Evolutionary conservation across 2,888 invertebrate genomes (phyloP), one percentile per base, ranked within the genome.

Genomic region (Cerastis leucographa): DNA sequence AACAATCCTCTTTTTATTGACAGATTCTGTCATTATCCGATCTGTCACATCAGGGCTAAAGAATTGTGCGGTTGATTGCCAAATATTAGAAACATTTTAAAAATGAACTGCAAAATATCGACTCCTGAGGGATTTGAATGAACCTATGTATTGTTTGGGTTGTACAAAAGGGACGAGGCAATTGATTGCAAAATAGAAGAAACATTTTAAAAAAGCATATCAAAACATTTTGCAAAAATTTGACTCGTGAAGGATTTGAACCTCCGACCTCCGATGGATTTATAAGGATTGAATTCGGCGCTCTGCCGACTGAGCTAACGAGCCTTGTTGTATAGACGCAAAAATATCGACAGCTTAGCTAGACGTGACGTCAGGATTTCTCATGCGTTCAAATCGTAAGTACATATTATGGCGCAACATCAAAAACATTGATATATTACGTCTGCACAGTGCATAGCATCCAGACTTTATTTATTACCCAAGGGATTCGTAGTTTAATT

Each of bases 211-310:
- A 35, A 35, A 35, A 35, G 2, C 35, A 2, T 35, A 35, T 1
- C 35, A 35, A 35, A 35, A 35, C 35, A 35, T 35, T 35, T 35
- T 35, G 35, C 35, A 35, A 35, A 46, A 35, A 35, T 3, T 35
- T 35, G 35, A 35, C 35, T 76, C 77, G 77, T 76, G 77, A 76
- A 77, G 75, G 77, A 76, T 65, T 77, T 77, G 75, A 76, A 76
- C 75, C 75, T 76, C 56, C 75, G 70, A 25, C 78, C 61, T 76
- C 69, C 78, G 51, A 78, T 76, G 76, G n/a, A 12, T 51, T 12
- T 4, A 42, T 44, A 42, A 5, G 5, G 40, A 40, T 46, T 12
- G 14, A 56, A 6, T 25, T 56, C 54, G 54, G 54, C 54, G 54
- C 54, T 56, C 54, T 56, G 14, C 54, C 25, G 2, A 56, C 54